A percentile compares a stretch with the other conserved stretches of the same genome.
Evolutionary conservation across 2,888 invertebrate species (phyloP).

Genomic region (Platyscelio sp.): DNA sequence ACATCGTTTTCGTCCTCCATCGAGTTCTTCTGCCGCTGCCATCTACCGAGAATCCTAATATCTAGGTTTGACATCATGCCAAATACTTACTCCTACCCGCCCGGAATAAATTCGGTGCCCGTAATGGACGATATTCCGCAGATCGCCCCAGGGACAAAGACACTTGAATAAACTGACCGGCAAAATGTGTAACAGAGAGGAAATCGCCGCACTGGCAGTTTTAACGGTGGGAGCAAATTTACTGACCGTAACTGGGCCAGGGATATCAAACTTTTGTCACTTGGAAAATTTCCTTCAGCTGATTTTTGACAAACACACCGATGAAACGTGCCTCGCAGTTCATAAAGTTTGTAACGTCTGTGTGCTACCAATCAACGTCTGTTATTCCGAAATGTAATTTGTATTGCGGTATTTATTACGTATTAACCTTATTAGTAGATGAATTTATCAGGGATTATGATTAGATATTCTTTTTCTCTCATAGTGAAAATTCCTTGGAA

Average conservation of each 20-base stretch:
- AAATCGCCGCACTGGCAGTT: constrained; percentile 45
- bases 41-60: constrained; percentile 82
- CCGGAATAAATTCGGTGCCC: constrained; percentile 80
- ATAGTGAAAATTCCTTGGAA: too few species aligned
- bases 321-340: too few species aligned
- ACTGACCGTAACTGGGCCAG: constrained; percentile 40
- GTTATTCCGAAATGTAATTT: too few species aligned
- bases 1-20: constrained; percentile 74
- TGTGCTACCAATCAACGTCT: too few species aligned
- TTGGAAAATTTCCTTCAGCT: constrained; percentile 17
- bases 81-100: constrained; percentile 83
- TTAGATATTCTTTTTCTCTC: too few species aligned
- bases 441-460: too few species aligned
- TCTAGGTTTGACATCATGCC: constrained; percentile 84
- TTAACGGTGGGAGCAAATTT: too few species aligned
- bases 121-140: constrained; percentile 54
- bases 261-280: constrained; percentile 6
- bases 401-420: too few species aligned
- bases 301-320: constrained; percentile 34
- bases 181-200: constrained; percentile 16
- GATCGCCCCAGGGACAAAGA: constrained; percentile 49
- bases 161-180: constrained; percentile 47
- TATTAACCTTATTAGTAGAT: too few species aligned
- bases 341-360: too few species aligned
- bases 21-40: constrained; percentile 69